Base-by-base conservation (phyloP, 2,888 invertebrate species). In the Philonicus albiceps region DNA sequence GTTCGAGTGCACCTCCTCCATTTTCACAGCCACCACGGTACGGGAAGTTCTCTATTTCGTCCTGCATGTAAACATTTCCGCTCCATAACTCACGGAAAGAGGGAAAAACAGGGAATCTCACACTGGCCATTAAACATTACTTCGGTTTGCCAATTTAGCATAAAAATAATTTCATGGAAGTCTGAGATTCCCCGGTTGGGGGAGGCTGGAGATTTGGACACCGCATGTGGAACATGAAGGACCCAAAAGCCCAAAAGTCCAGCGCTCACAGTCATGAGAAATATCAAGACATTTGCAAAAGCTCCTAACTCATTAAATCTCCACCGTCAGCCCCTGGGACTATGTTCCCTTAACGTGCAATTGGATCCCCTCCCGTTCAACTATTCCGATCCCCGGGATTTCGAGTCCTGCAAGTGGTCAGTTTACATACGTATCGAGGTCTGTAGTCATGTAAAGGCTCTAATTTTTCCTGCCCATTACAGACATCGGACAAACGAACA, bases 401-500 rank as follows among this genome's bases (percentile, higher is more conserved):
- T 16, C 19, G 55, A 49, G 31, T 81, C 34, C 81, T 81, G 49
- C 81, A 81, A 34, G 55, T 55, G 81, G 81, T 64, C 81, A 81
- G 55, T 81, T 81, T 81, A 55, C 81, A 55, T 81, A 64, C 81
- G 81, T n/a, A 40, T n/a, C 49, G 49, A 19, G 11, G 34, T 81
- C 19, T 34, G n/a, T 31, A 80, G 80, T 80, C 81, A 81, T 81
- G 81, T 81, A 81, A 37, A 64, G 81, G 64, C 64, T 81, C 81
- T 64, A 81, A 81, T 85, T 85, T 85, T 85, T 85, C 85, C 74
- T 49, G 53, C 74, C 85, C 31, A 85, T 85, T 85, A 43, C 74
- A 81, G 81, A 81, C 81, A 81, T 81, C 64, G 76, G 76, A 86
- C 76, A 86, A 86, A 76, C 76, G 86, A 76, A 86, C 86, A 86